These are phyloP conservation scores for Pseudolycoriella hygida DNA, from an alignment of 2,888 invertebrate species.

Conservation along the genomic window DNA sequence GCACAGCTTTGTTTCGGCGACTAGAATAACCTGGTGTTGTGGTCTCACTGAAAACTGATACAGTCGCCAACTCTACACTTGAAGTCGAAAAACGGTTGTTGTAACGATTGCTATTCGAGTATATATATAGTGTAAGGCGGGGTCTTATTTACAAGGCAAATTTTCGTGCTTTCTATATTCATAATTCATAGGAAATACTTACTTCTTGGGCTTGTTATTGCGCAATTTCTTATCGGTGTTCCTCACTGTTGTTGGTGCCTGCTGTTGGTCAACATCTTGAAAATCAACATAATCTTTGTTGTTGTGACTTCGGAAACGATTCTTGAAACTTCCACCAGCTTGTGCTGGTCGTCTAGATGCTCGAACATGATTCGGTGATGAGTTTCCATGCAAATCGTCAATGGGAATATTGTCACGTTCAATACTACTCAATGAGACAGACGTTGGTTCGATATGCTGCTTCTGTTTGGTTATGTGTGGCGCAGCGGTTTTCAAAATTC, in stretches of 20 bases:
- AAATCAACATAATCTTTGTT: conserved; percentile 27
- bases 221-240: conserved; percentile 8
- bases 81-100: conserved; percentile 18
- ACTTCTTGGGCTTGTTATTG: conserved; percentile 13
- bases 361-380: conserved; percentile 30
- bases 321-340: conserved; percentile 35
- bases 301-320: conserved; percentile 31
- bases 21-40: conserved; percentile 30
- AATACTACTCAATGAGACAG: conserved; percentile 33
- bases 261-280: not conserved
- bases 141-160: not conserved
- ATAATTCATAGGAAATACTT: conserved; percentile 6
- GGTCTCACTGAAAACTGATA: conserved; percentile 44
- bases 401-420: conserved; percentile 34
- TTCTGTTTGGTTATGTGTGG: conserved; percentile 29
- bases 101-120: conserved; percentile 2
- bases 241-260: conserved; percentile 5
- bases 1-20: conserved; percentile 32
- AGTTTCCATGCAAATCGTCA: conserved; percentile 35
- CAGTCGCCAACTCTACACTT: conserved; percentile 41
- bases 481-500: conserved; percentile 61
- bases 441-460: conserved; percentile 39
- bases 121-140: not conserved
- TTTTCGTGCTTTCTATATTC: not conserved
- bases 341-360: conserved; percentile 34